phyloP scores from a whole-genome alignment of 2,888 invertebrate genomes.

The Tinea semifulvella region DNA sequence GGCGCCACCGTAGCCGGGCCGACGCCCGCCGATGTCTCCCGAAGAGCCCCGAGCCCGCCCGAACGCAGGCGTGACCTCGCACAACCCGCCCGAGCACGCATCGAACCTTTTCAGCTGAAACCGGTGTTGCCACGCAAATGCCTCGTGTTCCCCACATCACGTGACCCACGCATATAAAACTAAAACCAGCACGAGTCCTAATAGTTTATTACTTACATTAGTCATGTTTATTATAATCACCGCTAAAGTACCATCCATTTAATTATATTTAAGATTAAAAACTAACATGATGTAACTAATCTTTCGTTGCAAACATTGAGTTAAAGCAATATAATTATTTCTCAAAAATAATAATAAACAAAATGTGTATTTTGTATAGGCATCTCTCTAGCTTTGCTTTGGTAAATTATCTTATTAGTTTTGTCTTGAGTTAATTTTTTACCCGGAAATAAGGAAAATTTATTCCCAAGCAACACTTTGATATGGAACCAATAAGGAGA shows the following conservation, averaged over 20 bases:
- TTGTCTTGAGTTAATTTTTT: no score
- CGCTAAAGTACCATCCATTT: neutral
- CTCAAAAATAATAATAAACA: no score
- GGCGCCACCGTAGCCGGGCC: conserved; percentile 29
- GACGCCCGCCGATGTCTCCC: conserved; percentile 40
- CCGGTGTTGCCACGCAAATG: conserved; percentile 11
- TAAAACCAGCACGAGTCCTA: conserved; percentile 1
- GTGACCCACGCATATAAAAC: conserved; percentile 11
- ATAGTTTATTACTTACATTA: conserved; percentile 5
- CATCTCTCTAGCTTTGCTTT: no score
- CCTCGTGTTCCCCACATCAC: conserved; percentile 3
- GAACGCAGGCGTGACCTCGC: conserved; percentile 58
- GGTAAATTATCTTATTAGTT: no score
- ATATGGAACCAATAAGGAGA: no score
- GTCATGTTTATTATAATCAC: conserved; percentile 13
- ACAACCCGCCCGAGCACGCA: conserved; percentile 54
- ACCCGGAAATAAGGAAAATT: no score
- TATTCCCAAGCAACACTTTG: no score
- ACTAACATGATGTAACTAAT: no score
- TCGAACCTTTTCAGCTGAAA: conserved; percentile 32
- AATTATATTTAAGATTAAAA: no score
- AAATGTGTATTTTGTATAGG: no score
- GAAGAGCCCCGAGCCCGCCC: conserved; percentile 36
- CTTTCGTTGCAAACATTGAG: no score
- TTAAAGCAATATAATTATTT: no score